Percentiles rank a stretch among this genome's conserved stretches.
Evolutionary conservation across 2,113 vertebrate genomes (phyloP).

Genomic region (Chionis minor): DNA sequence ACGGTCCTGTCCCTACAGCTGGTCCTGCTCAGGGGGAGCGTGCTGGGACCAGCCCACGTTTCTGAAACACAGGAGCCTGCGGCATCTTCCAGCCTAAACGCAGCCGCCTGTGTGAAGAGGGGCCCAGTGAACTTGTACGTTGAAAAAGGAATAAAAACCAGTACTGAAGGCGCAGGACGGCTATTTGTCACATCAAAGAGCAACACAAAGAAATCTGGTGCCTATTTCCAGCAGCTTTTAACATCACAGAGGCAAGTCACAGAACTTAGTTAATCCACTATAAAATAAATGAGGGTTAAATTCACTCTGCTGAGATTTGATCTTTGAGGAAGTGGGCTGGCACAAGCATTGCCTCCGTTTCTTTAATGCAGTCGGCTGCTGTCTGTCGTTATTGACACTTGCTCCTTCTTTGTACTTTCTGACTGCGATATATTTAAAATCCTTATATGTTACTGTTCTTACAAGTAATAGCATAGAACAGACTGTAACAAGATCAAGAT

Average conservation of each 20-base stretch:
- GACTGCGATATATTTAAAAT: neutral
- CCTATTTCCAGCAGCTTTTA: neutral
- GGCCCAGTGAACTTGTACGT: neutral
- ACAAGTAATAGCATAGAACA: neutral
- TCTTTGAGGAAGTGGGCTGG: neutral
- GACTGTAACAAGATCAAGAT: conserved; percentile 42
- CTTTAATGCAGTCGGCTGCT: neutral
- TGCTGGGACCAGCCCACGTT: neutral
- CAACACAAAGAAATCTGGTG: neutral
- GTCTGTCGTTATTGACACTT: neutral
- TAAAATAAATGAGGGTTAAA: neutral
- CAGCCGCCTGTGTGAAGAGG: neutral
- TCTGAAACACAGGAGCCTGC: neutral
- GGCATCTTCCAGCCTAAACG: neutral
- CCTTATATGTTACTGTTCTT: neutral
- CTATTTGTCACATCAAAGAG: neutral
- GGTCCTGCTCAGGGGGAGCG: neutral
- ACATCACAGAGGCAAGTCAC: neutral
- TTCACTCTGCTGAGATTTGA: neutral
- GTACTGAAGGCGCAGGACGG: neutral
- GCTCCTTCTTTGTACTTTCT: neutral
- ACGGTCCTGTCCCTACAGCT: neutral
- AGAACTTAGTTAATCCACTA: neutral
- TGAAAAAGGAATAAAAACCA: neutral
- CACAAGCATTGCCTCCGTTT: neutral